Percentiles rank a stretch among this genome's conserved stretches.
These are phyloP conservation scores for Nycticryphes semicollaris DNA, from an alignment of 2,113 vertebrate species.

Conservation along the genomic window DNA sequence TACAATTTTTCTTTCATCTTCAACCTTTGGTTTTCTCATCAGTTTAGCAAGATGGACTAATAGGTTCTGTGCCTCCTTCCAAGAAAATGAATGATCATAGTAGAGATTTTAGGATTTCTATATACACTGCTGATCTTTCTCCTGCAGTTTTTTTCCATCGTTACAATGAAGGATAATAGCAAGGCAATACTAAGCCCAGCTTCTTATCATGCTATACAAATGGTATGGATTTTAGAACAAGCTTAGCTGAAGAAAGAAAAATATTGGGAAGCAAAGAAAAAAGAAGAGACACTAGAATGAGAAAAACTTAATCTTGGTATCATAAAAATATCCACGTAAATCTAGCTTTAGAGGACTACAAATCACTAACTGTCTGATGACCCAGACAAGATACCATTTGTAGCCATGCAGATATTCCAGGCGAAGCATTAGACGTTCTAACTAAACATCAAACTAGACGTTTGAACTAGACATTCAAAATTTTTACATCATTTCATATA, in stretches of 20 bases:
- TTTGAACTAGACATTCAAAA: background rate
- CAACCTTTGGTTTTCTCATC: background rate
- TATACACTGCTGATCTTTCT: background rate
- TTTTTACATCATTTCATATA: background rate
- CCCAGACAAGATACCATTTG: background rate
- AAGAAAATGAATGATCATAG: background rate
- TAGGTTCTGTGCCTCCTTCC: background rate
- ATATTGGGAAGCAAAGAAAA: background rate
- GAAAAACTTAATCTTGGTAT: background rate
- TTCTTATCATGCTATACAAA: background rate
- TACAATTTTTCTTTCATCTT: background rate
- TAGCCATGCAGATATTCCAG: background rate
- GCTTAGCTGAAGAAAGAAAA: background rate
- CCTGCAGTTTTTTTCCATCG: background rate
- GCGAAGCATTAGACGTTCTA: no score
- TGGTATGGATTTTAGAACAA: background rate
- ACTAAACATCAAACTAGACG: no score
- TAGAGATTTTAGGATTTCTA: background rate
- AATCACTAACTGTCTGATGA: background rate
- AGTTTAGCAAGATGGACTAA: background rate
- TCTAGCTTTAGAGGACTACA: background rate
- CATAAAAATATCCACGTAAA: background rate
- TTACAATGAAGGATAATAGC: background rate
- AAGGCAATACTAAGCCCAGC: background rate
- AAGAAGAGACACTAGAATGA: background rate